A percentile compares a stretch with the other conserved stretches of the same genome.
These are phyloP conservation scores for Tinamus guttatus DNA, from an alignment of 2,113 vertebrate species.

Conservation along the genomic window DNA sequence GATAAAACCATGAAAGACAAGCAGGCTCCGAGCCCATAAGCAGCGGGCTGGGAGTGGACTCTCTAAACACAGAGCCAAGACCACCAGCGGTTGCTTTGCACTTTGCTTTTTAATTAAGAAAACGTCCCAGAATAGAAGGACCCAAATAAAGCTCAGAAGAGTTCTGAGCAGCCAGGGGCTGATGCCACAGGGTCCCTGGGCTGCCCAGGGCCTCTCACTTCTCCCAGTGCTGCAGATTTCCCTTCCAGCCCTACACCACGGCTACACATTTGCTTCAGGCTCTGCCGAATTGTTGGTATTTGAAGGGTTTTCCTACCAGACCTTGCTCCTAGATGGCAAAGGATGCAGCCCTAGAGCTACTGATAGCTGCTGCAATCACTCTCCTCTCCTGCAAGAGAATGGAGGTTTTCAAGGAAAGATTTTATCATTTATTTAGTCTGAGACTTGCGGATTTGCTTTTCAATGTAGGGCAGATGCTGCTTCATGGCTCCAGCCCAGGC, in stretches of 20 bases:
- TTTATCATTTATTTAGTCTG: neutral
- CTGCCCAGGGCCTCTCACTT: accelerated
- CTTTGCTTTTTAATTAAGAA: neutral
- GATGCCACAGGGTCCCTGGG: accelerated
- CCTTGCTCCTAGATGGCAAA: neutral
- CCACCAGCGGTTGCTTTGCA: neutral
- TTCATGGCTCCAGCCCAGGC: accelerated
- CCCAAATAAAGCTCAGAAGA: accelerated
- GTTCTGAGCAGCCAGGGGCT: neutral
- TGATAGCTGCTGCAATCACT: neutral
- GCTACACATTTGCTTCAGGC: no score
- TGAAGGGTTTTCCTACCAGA: accelerated
- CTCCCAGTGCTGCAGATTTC: neutral
- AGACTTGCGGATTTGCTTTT: neutral
- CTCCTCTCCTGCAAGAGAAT: neutral
- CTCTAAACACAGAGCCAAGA: neutral
- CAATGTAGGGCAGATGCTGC: accelerated
- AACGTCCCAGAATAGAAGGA: neutral
- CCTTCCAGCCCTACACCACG: neutral
- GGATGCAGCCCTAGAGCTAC: neutral
- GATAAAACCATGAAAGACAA: constrained; percentile 10
- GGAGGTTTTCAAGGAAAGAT: neutral
- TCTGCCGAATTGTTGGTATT: neutral
- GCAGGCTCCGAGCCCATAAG: constrained; percentile 20
- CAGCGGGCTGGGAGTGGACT: neutral